Evolutionary conservation across 2,888 invertebrate genomes (phyloP).

Genomic region (Philopedon plagiatum): DNA sequence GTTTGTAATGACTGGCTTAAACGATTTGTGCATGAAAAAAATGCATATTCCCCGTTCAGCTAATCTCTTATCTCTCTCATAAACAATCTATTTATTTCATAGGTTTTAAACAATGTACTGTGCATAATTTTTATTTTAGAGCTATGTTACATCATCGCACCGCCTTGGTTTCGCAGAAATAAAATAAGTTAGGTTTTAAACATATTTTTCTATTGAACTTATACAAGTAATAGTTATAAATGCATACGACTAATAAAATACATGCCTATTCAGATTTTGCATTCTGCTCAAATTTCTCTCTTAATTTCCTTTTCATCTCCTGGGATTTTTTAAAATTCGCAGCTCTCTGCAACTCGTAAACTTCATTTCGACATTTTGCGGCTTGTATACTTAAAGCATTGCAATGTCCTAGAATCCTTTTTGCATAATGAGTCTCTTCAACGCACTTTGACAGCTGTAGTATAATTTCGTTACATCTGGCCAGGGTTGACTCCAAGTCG

Average conservation of each 20-base stretch:
- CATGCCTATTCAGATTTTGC: neutral
- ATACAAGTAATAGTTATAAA: no score
- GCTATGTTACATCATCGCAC: no score
- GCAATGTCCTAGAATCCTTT: neutral
- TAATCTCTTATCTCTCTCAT: no score
- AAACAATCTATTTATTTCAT: no score
- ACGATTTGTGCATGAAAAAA: no score
- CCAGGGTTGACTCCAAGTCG: conserved; percentile 1
- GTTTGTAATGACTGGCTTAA: no score
- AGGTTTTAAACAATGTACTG: no score
- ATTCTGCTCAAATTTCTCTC: neutral
- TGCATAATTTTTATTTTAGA: no score
- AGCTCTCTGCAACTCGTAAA: neutral
- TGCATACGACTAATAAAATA: neutral
- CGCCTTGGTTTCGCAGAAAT: no score
- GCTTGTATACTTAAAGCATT: conserved; percentile 4
- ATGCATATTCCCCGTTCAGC: no score
- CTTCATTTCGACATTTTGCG: neutral
- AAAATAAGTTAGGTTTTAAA: no score
- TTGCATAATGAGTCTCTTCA: neutral
- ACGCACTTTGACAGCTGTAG: neutral
- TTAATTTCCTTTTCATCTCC: conserved; percentile 11
- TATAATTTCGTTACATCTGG: conserved; percentile 11
- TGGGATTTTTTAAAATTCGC: conserved; percentile 18
- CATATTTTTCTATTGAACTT: no score